Base-by-base conservation (phyloP, 2,888 invertebrate genomes). In the Gandaritis pyraliata region DNA sequence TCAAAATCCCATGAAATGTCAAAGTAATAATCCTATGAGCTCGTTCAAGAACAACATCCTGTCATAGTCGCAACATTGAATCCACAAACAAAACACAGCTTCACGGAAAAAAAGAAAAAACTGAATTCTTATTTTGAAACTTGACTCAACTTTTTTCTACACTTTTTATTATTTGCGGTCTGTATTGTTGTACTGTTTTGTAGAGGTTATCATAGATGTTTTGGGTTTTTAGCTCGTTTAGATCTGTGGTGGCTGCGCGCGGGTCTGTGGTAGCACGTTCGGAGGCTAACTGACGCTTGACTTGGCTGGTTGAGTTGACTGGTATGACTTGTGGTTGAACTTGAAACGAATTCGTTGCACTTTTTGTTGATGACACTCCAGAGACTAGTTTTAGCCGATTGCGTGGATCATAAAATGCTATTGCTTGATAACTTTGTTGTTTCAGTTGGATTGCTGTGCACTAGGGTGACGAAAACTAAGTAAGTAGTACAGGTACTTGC, bases 1-100 rank as follows among this genome's bases (percentile, higher is more conserved):
- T 71, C 80, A 68, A 75, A 86, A 87, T 88, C 84, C 90, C 90
- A 90, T 90, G 80, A 83, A 91, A 83, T 77, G 63, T 82, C 79
- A 81, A 82, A 85, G 71, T 78, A 70, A 72, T 75, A 66, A 81
- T 84, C 82, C 79, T 81, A 83, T 75, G 77, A 82, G 66, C 75
- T 72, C 75, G 70, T 72, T 75, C 73, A 72, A 72, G 72, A 80
- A 81, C 78, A 90, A 88, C 89, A 90, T 90, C 87, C 89, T 89
- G 78, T 80, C 78, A 85, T 81, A 80, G 74, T 76, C 75, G 75
- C 75, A 85, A 84, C 85, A 85, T 81, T 75, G 76, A 71, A 77
- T 80, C 75, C 82, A 86, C 83, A 82, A 87, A 88, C 88, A 88
- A 89, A 81, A 82, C 83, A 78, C 72, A 72, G 70, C 78, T 77